Conservation (phyloP, 2,113 vertebrate species). For the Serinus canaria region DNA sequence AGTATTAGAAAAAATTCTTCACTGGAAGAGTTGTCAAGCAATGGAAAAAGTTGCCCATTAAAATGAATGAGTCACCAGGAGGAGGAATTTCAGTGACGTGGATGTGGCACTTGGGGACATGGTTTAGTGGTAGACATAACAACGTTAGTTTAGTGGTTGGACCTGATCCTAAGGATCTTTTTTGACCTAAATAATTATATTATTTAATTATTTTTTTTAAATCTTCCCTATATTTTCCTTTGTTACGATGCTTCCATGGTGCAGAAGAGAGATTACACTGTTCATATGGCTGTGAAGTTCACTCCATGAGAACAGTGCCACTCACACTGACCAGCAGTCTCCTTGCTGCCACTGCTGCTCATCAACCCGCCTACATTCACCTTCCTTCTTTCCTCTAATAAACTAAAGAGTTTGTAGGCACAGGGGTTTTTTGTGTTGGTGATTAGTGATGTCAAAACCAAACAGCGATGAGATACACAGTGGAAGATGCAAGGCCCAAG, state of each 20-base stretch:
- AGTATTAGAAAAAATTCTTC: background rate
- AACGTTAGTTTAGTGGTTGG: background rate
- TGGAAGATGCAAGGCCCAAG: background rate
- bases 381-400: background rate
- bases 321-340: background rate
- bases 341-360: background rate
- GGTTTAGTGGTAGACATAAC: background rate
- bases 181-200: background rate
- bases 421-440: background rate
- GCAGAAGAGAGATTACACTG: background rate
- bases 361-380: background rate
- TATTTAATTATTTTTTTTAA: background rate
- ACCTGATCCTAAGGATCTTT: background rate
- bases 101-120: background rate
- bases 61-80: background rate
- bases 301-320: background rate
- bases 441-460: background rate
- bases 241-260: background rate
- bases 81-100: background rate
- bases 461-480: background rate
- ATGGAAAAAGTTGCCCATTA: background rate
- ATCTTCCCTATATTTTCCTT: background rate
- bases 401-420: background rate
- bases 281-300: rapidly evolving
- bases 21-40: background rate